Evolutionary conservation across 2,888 invertebrate species (phyloP).

Genomic region (Cerceris rybyensis): DNA sequence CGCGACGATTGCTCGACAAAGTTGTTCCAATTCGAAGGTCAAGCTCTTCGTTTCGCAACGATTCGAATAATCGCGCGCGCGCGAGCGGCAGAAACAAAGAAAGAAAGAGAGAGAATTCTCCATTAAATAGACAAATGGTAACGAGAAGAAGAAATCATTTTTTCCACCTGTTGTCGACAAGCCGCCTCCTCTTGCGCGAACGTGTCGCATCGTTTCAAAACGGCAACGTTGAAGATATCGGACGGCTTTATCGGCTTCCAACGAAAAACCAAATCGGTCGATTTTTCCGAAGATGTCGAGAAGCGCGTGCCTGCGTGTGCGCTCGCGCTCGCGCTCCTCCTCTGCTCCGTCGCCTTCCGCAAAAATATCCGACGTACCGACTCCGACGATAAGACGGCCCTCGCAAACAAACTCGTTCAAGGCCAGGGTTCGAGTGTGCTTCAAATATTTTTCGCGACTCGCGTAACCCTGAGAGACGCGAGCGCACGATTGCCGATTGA

Average conservation of each 20-base stretch:
- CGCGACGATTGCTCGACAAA: too few species aligned
- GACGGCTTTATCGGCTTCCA: conserved; percentile 31
- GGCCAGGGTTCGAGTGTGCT: conserved; percentile 63
- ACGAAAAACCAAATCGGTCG: conserved; percentile 32
- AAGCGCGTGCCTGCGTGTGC: conserved; percentile 9
- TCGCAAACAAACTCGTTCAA: conserved; percentile 68
- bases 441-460: conserved; percentile 65
- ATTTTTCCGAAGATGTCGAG: conserved; percentile 30
- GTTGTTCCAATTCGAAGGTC: neutral
- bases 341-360: conserved; percentile 40
- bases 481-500: conserved; percentile 17
- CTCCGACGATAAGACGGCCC: conserved; percentile 64
- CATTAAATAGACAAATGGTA: too few species aligned
- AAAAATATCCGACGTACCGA: conserved; percentile 56
- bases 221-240: conserved; percentile 15
- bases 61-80: neutral
- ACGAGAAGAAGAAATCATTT: neutral
- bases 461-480: conserved; percentile 51
- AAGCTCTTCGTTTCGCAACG: neutral
- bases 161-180: neutral
- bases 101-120: too few species aligned
- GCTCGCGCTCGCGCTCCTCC: conserved; percentile 11
- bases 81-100: too few species aligned
- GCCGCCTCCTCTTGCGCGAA: neutral
- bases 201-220: conserved; percentile 4